Conservation (phyloP, 1,140 invertebrate species). For the Aphelinus certus region DNA sequence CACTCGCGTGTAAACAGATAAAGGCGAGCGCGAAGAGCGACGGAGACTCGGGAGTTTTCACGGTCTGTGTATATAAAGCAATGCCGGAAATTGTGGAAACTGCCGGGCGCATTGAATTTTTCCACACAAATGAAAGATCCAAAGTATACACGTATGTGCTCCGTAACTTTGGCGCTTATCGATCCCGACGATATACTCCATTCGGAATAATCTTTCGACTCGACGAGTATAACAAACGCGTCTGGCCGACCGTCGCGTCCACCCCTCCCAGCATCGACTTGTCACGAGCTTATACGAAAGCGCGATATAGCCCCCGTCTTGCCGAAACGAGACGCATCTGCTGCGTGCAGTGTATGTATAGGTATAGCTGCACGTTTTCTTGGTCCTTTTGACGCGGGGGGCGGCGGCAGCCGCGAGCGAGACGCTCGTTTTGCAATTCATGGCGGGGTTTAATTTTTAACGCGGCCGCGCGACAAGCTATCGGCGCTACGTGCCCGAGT, state of each 20-base stretch:
- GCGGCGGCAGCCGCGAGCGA: constrained; percentile 12
- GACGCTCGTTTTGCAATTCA: constrained; percentile 39
- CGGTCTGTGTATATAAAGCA: too few species aligned
- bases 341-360: not conserved
- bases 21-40: too few species aligned
- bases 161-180: too few species aligned
- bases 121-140: too few species aligned
- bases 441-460: constrained; percentile 44
- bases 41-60: too few species aligned
- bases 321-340: not conserved
- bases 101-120: too few species aligned
- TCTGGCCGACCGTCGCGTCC: not conserved
- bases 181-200: too few species aligned
- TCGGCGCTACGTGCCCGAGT: constrained; percentile 19
- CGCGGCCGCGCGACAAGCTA: constrained; percentile 19
- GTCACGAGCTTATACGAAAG: not conserved
- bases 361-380: not conserved
- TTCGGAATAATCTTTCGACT: too few species aligned
- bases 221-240: too few species aligned
- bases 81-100: too few species aligned
- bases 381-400: not conserved
- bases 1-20: too few species aligned
- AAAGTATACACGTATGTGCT: too few species aligned
- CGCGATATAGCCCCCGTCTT: not conserved
- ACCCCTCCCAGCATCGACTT: not conserved